Conservation (phyloP, 2,888 invertebrate genomes). For the Coecobrya sp. region DNA sequence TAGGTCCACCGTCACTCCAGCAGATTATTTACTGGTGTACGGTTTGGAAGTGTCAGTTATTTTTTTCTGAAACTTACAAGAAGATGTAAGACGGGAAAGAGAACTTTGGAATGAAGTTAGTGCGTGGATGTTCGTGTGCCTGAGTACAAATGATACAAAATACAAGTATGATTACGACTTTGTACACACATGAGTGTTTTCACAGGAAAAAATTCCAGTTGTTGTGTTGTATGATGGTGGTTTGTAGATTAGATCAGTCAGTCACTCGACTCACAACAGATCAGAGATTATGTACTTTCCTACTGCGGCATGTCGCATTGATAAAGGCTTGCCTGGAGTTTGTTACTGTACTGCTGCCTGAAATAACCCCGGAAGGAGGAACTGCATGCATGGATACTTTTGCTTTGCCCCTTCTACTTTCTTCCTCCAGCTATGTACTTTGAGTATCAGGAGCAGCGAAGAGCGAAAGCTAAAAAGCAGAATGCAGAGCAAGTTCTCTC, state of each 20-base stretch:
- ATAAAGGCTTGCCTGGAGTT: constrained; percentile 44
- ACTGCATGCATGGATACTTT: constrained; percentile 59
- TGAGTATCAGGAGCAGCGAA: neutral
- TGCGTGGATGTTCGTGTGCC: neutral
- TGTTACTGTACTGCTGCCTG: constrained; percentile 26
- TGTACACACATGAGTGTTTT: neutral
- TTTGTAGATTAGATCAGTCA: constrained; percentile 69
- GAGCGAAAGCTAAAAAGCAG: constrained; percentile 41
- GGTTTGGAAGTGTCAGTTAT: neutral
- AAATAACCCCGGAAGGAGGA: constrained; percentile 65
- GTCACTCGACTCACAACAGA: constrained; percentile 49
- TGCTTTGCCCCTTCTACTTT: constrained; percentile 29
- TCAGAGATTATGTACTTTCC: constrained; percentile 57
- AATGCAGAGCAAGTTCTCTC: constrained; percentile 31
- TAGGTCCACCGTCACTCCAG: neutral
- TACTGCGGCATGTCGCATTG: constrained; percentile 51
- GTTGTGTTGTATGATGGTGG: neutral
- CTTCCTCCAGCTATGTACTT: constrained; percentile 55
- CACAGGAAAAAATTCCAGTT: neutral
- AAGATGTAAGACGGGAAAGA: neutral
- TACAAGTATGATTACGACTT: neutral
- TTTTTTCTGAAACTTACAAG: neutral
- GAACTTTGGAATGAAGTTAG: neutral
- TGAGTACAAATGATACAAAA: neutral
- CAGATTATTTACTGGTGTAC: constrained; percentile 15